Evolutionary conservation across 2,113 vertebrate genomes (phyloP), one percentile per base, ranked within the genome.

Genomic region (Alethe castanea): DNA sequence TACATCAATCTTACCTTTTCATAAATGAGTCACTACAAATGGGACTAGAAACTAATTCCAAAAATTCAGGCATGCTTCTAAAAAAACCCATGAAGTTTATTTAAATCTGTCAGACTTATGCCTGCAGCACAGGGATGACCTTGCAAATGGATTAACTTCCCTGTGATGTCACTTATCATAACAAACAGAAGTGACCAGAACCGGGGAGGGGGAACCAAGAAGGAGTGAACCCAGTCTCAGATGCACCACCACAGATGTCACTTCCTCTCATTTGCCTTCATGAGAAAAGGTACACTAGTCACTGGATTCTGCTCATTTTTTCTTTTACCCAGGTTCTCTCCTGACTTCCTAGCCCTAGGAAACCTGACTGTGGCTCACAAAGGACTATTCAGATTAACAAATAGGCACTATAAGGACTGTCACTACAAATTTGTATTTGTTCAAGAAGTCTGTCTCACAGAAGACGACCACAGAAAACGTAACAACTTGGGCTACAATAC

Each of bases 391-490:
- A 69, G 23, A 83, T 31, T 50, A 85, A 87, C 61, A 54, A 80
- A 82, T 12, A 47, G 24, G 17, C 19, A 13, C 77, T 95, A 62
- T 62, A 85, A 66, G 15, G 78, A 83, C 38, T 61, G 74, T 82
- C 84, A 80, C 25, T 80, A 70, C 26, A 89, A 69, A 89, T 87
- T 28, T 54, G 35, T 66, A 42, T 77, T 91, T 94, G 44, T 66
- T 83, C 59, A 80, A 70, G 33, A 82, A 29, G 38, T 22, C 52
- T 93, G 59, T 69, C 81, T 82, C 76, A 56, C 14, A 81, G 86
- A 62, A 88, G 38, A 88, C 90, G 78, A 86, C 62, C 66, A 83
- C 72, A 93, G 76, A 33, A 90, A 89, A 83, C 11, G 31, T 65
- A 71, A 47, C 48, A 45, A 59, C 24, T 57, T 5, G 2, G 73